Percentiles rank a stretch among this genome's conserved stretches.
These are phyloP conservation scores for Lota lota DNA, from an alignment of 2,113 vertebrate species.

Conservation along the genomic window DNA sequence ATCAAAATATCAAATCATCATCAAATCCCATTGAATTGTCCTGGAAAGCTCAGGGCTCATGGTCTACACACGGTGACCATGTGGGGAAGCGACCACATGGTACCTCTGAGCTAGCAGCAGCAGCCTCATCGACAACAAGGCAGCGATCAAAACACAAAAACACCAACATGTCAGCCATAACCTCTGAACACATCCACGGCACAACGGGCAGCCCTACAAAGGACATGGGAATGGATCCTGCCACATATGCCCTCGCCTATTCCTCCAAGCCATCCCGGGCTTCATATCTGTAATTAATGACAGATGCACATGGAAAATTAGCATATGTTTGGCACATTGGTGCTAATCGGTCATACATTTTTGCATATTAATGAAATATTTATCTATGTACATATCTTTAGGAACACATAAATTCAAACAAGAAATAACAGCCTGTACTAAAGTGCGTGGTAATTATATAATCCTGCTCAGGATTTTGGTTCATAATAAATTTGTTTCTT, in stretches of 20 bases:
- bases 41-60: not conserved
- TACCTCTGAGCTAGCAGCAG: conserved; percentile 27
- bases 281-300: conserved; percentile 75
- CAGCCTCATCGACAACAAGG: conserved; percentile 24
- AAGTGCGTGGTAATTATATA: conserved; percentile 32
- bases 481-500: conserved; percentile 10
- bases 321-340: conserved; percentile 74
- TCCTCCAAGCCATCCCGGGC: conserved; percentile 66
- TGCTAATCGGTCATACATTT: conserved; percentile 69
- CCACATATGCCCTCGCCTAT: conserved; percentile 52
- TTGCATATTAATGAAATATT: conserved; percentile 66
- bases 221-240: conserved; percentile 35
- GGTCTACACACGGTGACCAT: conserved; percentile 12
- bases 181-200: conserved; percentile 47
- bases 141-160: conserved; percentile 33
- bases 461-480: conserved; percentile 25
- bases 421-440: conserved; percentile 28
- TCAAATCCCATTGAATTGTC: too few relatives aligned
- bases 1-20: too few relatives aligned
- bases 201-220: conserved; percentile 46
- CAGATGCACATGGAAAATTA: conserved; percentile 74
- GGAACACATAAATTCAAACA: conserved; percentile 29
- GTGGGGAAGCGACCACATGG: conserved; percentile 34
- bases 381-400: conserved; percentile 49
- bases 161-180: conserved; percentile 39